These are phyloP conservation scores for Lucilia sericata DNA, from an alignment of 1,140 invertebrate genomes.

Conservation along the genomic window DNA sequence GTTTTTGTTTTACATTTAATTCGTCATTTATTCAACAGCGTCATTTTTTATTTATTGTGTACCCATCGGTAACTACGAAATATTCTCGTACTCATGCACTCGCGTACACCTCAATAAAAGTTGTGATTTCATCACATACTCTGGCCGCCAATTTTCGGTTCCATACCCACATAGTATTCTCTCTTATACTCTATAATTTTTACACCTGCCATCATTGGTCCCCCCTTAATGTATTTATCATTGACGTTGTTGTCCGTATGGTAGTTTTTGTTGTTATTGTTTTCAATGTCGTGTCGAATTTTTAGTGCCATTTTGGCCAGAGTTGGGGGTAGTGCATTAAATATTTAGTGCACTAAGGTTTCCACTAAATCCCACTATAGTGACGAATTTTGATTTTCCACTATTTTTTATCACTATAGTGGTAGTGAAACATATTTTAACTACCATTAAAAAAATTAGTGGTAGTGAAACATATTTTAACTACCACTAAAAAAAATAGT, in stretches of 20 bases:
- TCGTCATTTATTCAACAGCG: conserved; percentile 39
- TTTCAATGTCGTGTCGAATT: conserved; percentile 21
- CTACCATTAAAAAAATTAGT: no score
- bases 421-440: no score
- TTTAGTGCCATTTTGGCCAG: background rate
- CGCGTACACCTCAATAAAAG: background rate
- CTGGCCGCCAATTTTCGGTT: conserved; percentile 12
- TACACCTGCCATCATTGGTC: conserved; percentile 6
- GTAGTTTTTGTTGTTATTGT: background rate
- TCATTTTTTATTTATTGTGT: conserved; percentile 11
- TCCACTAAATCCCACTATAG: no score
- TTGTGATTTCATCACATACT: background rate
- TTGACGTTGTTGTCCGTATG: background rate
- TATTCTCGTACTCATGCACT: background rate
- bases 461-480: no score
- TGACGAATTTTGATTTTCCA: no score
- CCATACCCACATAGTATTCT: background rate
- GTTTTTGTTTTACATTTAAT: conserved; percentile 11
- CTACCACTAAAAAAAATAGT: no score
- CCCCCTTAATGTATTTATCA: background rate
- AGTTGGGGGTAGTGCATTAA: no score
- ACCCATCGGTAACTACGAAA: background rate
- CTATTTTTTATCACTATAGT: no score
- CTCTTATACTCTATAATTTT: background rate
- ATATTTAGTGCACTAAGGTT: no score